Conservation (phyloP, 1,140 invertebrate species). For the Drosophila eugracilis region DNA sequence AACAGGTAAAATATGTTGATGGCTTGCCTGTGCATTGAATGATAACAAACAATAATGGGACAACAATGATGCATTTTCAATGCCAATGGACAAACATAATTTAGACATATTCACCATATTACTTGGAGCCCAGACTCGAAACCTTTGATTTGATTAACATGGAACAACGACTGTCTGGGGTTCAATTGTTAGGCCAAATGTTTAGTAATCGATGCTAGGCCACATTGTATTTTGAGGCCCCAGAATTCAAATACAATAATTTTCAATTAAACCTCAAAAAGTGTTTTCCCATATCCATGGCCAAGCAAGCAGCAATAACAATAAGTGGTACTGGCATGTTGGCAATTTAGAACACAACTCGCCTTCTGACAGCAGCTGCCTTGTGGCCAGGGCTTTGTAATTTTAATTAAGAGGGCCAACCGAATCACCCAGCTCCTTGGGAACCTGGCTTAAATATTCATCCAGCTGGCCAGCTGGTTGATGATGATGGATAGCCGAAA, state of each 20-base stretch:
- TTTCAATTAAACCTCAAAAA: slow-evolving; percentile 54
- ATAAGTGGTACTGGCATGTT: slow-evolving; percentile 33
- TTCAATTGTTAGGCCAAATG: not conserved
- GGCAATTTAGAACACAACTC: slow-evolving; percentile 38
- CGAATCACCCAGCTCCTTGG: slow-evolving; percentile 13
- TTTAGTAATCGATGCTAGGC: slow-evolving; percentile 35
- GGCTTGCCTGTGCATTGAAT: not conserved
- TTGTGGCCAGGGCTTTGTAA: slow-evolving; percentile 33
- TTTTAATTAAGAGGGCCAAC: slow-evolving; percentile 57
- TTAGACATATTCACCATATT: slow-evolving; percentile 40
- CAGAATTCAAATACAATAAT: slow-evolving; percentile 44
- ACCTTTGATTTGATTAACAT: slow-evolving; percentile 37
- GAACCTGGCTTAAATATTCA: slow-evolving; percentile 49
- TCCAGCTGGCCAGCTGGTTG: slow-evolving; percentile 32
- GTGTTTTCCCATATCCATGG: slow-evolving; percentile 24
- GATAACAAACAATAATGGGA: slow-evolving; percentile 28
- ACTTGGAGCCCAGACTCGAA: slow-evolving; percentile 3
- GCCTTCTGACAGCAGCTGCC: slow-evolving; percentile 32
- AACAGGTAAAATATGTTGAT: slow-evolving; percentile 16
- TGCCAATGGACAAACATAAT: slow-evolving; percentile 21
- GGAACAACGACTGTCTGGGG: slow-evolving; percentile 9
- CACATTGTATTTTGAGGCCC: slow-evolving; percentile 12
- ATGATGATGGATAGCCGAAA: slow-evolving; percentile 57
- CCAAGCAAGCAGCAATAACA: slow-evolving; percentile 32
- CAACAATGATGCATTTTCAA: slow-evolving; percentile 34